phyloP scores from a whole-genome alignment of 2,797 vertebrate species.

The Myotis pilosus region DNA sequence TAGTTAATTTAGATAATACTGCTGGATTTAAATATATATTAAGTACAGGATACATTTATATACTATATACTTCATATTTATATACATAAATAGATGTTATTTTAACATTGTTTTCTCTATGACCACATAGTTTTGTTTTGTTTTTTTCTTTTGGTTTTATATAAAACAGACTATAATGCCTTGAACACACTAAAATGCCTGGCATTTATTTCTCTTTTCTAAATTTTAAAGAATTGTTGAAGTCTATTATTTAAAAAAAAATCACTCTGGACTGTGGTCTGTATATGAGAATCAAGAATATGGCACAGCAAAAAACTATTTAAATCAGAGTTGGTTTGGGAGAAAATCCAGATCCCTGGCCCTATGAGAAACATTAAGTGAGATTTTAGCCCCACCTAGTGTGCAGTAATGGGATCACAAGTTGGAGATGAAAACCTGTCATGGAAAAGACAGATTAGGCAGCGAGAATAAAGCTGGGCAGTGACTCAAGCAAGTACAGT shows the following conservation, averaged over 20 bases:
- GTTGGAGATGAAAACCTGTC: background rate
- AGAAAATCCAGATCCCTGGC: rapidly evolving
- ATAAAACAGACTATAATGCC: background rate
- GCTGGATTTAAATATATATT: background rate
- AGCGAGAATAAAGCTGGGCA: background rate
- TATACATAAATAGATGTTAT: background rate
- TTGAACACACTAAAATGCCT: background rate
- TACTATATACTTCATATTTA: background rate
- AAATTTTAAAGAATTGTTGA: background rate
- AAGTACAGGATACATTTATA: background rate
- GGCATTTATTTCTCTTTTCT: background rate
- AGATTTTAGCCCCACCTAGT: conserved; percentile 41
- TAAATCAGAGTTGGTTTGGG: background rate
- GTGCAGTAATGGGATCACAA: background rate
- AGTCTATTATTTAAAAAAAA: background rate
- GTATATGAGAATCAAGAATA: background rate
- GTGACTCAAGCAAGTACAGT: background rate
- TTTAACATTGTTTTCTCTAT: conserved; percentile 1
- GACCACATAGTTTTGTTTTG: background rate
- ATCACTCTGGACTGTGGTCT: background rate
- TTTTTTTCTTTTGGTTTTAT: background rate
- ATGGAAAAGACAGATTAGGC: background rate
- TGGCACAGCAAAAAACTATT: background rate
- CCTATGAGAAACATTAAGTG: background rate
- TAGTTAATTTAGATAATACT: background rate